These are phyloP conservation scores for Silurus aristotelis DNA, from an alignment of 2,797 vertebrate species.

Conservation along the genomic window DNA sequence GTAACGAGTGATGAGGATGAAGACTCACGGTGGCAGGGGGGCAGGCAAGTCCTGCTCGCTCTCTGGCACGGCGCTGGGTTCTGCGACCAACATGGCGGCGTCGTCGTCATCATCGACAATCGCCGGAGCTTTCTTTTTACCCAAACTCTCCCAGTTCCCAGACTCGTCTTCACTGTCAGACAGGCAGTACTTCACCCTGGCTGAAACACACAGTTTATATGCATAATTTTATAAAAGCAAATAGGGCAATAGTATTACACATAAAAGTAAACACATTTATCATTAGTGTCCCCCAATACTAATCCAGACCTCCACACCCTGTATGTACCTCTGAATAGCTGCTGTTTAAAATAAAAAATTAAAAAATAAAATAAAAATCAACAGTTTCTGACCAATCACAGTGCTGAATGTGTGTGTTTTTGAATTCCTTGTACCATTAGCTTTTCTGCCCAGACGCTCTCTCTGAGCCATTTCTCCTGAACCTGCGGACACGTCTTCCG, in stretches of 20 bases:
- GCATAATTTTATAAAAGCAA: too few relatives aligned
- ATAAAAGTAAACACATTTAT: too few relatives aligned
- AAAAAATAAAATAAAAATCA: too few relatives aligned
- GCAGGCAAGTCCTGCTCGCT: constrained; percentile 62
- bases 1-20: constrained; percentile 50
- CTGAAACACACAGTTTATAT: constrained; percentile 49
- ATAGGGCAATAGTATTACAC: too few relatives aligned
- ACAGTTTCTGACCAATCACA: neutral
- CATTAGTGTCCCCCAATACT: too few relatives aligned
- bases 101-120: constrained; percentile 55
- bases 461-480: constrained; percentile 66
- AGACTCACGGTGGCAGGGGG: constrained; percentile 50
- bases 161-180: constrained; percentile 75
- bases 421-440: constrained; percentile 73
- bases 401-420: neutral
- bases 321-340: neutral
- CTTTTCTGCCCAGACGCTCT: constrained; percentile 65
- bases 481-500: constrained; percentile 51
- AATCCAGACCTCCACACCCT: too few relatives aligned
- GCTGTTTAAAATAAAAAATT: neutral
- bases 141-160: constrained; percentile 55
- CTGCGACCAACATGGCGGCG: constrained; percentile 52
- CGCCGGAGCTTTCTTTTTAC: constrained; percentile 47
- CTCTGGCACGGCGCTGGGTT: constrained; percentile 16
- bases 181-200: constrained; percentile 64